Evolutionary conservation across 2,888 invertebrate genomes (phyloP).

Genomic region (Drosophila histrio): DNA sequence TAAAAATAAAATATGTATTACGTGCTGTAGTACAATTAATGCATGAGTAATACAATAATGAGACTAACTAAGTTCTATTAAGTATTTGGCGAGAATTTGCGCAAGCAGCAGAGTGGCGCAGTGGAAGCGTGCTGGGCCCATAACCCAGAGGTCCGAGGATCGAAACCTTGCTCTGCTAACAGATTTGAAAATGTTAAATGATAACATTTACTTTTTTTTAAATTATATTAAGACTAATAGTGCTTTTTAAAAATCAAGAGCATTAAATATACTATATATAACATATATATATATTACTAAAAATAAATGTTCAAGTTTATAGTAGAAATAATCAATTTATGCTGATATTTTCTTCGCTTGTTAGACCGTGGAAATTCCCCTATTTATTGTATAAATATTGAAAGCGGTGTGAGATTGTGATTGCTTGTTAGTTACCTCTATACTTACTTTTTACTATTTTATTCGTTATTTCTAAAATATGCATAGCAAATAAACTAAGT

Average conservation of each 20-base stretch:
- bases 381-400: too few species aligned
- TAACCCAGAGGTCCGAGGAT: conserved; percentile 66
- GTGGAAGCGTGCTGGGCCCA: conserved; percentile 64
- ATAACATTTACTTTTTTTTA: conserved; percentile 12
- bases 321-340: not conserved
- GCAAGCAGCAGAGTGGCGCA: conserved; percentile 60
- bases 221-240: not conserved
- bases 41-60: not conserved
- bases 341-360: too few species aligned
- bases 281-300: not conserved
- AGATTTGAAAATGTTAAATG: not conserved
- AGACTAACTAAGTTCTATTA: not conserved
- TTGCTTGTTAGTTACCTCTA: too few species aligned
- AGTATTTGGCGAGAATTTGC: not conserved
- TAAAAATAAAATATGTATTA: not conserved
- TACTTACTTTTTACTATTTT: too few species aligned
- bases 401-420: too few species aligned
- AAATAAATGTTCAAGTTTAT: not conserved
- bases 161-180: conserved; percentile 65
- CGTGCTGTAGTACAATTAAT: not conserved
- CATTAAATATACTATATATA: not conserved
- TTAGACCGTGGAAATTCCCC: too few species aligned
- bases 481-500: not conserved
- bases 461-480: not conserved
- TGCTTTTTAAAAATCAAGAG: not conserved